Base-by-base conservation (phyloP, 64 coral and sea anemone genomes). In the Platygyra sinensis region DNA sequence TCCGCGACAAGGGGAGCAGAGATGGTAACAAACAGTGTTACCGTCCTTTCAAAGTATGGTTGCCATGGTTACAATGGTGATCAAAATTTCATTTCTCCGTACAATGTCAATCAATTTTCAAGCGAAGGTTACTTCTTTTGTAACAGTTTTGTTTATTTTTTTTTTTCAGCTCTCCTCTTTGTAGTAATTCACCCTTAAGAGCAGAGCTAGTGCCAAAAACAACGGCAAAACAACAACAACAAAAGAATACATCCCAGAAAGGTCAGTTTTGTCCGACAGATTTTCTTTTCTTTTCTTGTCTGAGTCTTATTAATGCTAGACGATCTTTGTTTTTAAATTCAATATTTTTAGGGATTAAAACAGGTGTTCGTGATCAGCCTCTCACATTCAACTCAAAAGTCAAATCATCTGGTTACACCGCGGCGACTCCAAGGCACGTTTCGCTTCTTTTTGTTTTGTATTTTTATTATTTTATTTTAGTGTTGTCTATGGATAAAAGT, bases 321-420 rank as follows among this genome's bases (percentile, higher is more conserved):
- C 7, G 42, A 46, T 60, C 9, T 22, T 59, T 29, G 16, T 7
- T 10, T 62, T 33, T 89, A 6, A 3, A 9, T 18, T 27, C 14
- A 65, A 5, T 5, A 46, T 36, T 91, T 73, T 46, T 27, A 91
- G 88, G 72, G 18, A 80, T 77, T 42, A 74, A 67, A 73, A 36
- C n/a, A n/a, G 63, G 19, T 31, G 31, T 85, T 24, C 76, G 73
- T 74, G 91, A 95, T 78, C 91, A 99, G 30, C 97, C 97, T 19
- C 33, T 99, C 20, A 99, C 94, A 24, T 99, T 99, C 33, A 93
- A 93, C 75, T 87, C 91, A 52, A 99, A 99, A 88, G 91, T 99
- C 61, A 93, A 95, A 42, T 99, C 97, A 33, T 99, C 97, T 20
- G 97, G 94, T 28, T 99, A 99, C 72, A 67, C 91, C 30, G 82